Conservation (phyloP, 2,888 invertebrate genomes). For the Diarsia rubi region DNA sequence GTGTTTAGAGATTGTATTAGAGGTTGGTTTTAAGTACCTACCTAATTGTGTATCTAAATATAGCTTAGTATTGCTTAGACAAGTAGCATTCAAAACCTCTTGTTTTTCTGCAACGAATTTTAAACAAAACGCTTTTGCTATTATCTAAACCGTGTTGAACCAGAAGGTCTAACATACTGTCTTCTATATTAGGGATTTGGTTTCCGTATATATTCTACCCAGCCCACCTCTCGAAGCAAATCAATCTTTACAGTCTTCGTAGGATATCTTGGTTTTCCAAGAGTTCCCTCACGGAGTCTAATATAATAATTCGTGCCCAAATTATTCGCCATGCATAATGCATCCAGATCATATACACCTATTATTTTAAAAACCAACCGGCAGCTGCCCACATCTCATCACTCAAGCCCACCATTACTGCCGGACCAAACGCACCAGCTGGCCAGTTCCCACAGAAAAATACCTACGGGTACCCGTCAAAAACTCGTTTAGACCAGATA, state of each 20-base stretch:
- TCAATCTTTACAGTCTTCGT: too few relatives aligned
- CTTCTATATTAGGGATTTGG: too few relatives aligned
- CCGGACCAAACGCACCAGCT: conserved; percentile 25
- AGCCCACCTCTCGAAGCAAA: too few relatives aligned
- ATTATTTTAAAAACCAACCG: background rate
- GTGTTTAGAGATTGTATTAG: background rate
- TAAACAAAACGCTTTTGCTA: background rate
- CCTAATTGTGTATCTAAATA: background rate
- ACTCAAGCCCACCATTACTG: conserved; percentile 36
- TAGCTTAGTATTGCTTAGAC: too few relatives aligned
- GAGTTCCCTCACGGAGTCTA: too few relatives aligned
- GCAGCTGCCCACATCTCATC: conserved; percentile 28
- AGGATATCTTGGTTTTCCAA: too few relatives aligned
- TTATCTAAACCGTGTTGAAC: background rate
- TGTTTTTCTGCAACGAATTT: background rate
- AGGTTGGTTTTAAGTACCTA: background rate
- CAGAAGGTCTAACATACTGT: too few relatives aligned
- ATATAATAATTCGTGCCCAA: background rate
- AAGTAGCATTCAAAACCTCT: background rate
- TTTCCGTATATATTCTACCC: too few relatives aligned
- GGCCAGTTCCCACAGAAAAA: conserved; percentile 43
- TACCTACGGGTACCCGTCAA: conserved; percentile 1
- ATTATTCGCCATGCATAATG: background rate
- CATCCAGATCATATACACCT: background rate
- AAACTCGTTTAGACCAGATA: conserved; percentile 43